phyloP scores from a whole-genome alignment of 2,113 vertebrate species.

The Thalassoma bifasciatum region DNA sequence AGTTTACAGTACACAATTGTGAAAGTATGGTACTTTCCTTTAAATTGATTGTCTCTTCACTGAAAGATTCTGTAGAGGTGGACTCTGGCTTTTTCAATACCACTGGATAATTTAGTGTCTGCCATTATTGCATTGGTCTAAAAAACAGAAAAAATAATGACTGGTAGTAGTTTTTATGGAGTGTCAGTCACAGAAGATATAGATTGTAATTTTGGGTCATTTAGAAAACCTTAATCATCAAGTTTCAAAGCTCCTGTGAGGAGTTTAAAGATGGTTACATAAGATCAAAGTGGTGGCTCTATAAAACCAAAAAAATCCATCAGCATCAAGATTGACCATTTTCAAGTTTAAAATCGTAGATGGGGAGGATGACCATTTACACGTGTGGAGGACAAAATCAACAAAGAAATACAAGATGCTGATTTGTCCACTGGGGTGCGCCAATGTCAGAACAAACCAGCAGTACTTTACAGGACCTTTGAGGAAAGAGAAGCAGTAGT shows the following conservation, averaged over 20 bases:
- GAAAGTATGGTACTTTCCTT: background rate
- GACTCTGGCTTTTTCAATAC: slow-evolving; percentile 41
- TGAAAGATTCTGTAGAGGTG: slow-evolving; percentile 18
- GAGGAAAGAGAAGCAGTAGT: background rate
- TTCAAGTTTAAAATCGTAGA: too few relatives aligned
- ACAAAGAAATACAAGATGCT: background rate
- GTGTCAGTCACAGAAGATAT: slow-evolving; percentile 9
- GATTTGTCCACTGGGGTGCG: too few relatives aligned
- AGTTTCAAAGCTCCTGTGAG: too few relatives aligned
- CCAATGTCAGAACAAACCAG: too few relatives aligned
- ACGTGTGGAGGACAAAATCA: too few relatives aligned
- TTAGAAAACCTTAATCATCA: background rate
- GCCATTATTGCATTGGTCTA: slow-evolving; percentile 31
- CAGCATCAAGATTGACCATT: too few relatives aligned
- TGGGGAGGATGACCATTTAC: too few relatives aligned
- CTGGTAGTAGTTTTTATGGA: background rate
- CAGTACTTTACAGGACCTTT: too few relatives aligned
- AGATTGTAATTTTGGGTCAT: slow-evolving; percentile 24
- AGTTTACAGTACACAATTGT: background rate
- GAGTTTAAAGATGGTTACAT: too few relatives aligned
- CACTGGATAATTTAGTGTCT: slow-evolving; percentile 66
- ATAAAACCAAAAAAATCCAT: too few relatives aligned
- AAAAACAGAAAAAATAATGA: slow-evolving; percentile 13
- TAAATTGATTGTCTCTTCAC: background rate
- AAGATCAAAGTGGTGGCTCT: too few relatives aligned